A percentile compares a stretch with the other conserved stretches of the same genome.
phyloP scores from a whole-genome alignment of 2,113 vertebrate species.

The Melanocharis versteri region DNA sequence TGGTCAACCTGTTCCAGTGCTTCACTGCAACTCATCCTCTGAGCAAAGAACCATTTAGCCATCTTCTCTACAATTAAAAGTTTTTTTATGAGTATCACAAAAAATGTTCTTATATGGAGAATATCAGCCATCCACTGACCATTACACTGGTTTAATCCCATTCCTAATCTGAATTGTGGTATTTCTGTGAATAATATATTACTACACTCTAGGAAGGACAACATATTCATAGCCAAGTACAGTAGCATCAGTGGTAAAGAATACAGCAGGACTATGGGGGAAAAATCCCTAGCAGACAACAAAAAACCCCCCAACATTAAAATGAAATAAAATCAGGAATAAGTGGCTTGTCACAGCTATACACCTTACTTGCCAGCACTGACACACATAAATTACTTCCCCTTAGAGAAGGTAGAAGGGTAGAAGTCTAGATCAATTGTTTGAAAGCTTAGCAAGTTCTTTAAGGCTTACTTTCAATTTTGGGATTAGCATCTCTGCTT shows the following conservation, averaged over 20 bases:
- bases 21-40: neutral
- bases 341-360: neutral
- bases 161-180: neutral
- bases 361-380: neutral
- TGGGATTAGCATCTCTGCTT: neutral
- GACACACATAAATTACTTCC: neutral
- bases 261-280: rapidly evolving
- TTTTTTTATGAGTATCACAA: neutral
- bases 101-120: neutral
- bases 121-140: neutral
- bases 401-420: rapidly evolving
- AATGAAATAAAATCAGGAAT: neutral
- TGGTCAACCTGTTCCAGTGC: neutral
- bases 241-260: neutral
- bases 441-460: neutral
- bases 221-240: rapidly evolving
- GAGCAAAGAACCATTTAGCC: neutral
- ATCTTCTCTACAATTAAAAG: neutral
- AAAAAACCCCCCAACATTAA: rapidly evolving
- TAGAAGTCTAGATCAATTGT: neutral
- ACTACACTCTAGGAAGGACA: neutral
- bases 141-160: neutral
- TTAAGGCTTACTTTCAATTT: neutral
- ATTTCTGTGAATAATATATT: neutral
- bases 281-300: neutral